These are phyloP conservation scores for Caranx melampygus DNA, from an alignment of 2,113 vertebrate genomes.

Conservation along the genomic window DNA sequence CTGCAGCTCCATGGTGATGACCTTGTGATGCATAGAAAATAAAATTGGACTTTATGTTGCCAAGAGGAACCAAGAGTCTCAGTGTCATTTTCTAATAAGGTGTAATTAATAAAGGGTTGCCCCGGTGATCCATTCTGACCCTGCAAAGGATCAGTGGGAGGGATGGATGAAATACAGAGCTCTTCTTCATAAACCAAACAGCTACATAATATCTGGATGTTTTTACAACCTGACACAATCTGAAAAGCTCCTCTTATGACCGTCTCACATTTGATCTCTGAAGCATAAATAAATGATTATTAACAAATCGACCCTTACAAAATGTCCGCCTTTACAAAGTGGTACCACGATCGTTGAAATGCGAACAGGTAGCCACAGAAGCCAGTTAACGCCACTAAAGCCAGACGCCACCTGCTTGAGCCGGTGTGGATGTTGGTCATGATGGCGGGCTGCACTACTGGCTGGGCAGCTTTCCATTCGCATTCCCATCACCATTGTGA, in stretches of 20 bases:
- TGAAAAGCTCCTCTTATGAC: not conserved
- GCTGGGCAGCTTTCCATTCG: constrained; percentile 24
- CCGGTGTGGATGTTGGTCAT: not conserved
- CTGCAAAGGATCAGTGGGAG: not conserved
- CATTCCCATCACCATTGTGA: constrained; percentile 23
- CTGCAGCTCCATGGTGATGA: not conserved
- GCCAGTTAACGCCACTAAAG: not conserved
- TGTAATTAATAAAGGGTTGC: constrained; percentile 1
- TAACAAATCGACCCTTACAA: not conserved
- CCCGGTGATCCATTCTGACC: not conserved
- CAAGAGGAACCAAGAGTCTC: not conserved
- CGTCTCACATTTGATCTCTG: not conserved
- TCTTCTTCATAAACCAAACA: not conserved
- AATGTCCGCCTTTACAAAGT: constrained; percentile 11
- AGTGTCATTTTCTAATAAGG: constrained; percentile 15
- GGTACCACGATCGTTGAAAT: constrained; percentile 14
- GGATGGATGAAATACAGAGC: not conserved
- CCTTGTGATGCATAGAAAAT: not conserved
- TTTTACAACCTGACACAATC: not conserved
- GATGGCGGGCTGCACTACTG: not conserved
- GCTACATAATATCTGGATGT: not conserved
- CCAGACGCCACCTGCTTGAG: constrained; percentile 11
- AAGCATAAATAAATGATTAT: not conserved
- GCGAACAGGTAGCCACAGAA: not conserved
- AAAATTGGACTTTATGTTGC: not conserved